phyloP scores from a whole-genome alignment of 2,797 vertebrate genomes.

The Rhodeus uyekii region DNA sequence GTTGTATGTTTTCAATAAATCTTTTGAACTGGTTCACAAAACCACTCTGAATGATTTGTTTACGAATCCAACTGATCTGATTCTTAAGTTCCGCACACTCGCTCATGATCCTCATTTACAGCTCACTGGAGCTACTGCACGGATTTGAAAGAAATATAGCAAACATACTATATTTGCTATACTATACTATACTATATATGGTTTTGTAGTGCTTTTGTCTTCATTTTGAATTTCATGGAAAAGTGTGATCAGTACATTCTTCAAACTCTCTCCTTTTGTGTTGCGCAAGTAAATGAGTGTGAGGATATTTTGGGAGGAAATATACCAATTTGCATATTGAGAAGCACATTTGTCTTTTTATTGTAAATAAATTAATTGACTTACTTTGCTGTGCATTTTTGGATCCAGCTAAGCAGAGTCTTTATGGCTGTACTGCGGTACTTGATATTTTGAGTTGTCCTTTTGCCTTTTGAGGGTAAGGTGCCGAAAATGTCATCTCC shows the following conservation, averaged over 20 bases:
- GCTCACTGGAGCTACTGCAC: not conserved
- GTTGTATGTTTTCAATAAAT: not conserved
- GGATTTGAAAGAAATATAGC: not conserved
- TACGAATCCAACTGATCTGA: not conserved
- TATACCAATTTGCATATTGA: not conserved
- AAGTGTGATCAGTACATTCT: not conserved
- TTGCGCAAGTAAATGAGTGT: not conserved
- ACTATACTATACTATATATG: too few species aligned
- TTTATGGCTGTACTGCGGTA: slow-evolving; percentile 86
- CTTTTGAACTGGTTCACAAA: not conserved
- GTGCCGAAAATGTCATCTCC: slow-evolving; percentile 80
- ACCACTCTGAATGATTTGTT: not conserved
- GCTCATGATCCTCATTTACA: not conserved
- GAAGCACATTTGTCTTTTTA: not conserved
- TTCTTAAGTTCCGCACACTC: not conserved
- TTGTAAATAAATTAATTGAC: slow-evolving; percentile 24
- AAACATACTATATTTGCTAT: too few species aligned
- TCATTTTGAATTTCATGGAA: not conserved
- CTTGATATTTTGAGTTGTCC: slow-evolving; percentile 72
- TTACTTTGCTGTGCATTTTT: slow-evolving; percentile 86
- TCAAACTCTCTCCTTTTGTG: not conserved
- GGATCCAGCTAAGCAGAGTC: slow-evolving; percentile 85
- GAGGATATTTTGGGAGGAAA: not conserved
- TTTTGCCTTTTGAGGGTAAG: slow-evolving; percentile 75
- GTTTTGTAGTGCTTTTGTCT: not conserved